Evolutionary conservation across 1,140 invertebrate genomes (phyloP), one percentile per base, ranked within the genome.

Genomic region (Sogatella furcifera): DNA sequence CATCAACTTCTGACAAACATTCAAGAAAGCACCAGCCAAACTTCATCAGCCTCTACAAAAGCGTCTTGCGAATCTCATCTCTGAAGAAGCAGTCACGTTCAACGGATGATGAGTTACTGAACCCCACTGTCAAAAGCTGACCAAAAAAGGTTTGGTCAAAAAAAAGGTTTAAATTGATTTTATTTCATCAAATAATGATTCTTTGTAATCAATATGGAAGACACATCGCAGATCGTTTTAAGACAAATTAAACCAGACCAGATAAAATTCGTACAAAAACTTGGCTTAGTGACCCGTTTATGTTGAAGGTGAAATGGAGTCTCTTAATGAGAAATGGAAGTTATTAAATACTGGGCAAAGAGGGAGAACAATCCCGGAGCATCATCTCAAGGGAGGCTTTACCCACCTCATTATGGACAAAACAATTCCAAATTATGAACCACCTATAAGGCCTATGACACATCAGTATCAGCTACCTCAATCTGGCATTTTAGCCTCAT

Each of bases 301-400:
- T 42, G 62, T 63, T 55, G 49, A 63, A 46, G 59, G 43, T 24
- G 52, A 63, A 15, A 55, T 63, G 59, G 59, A 55, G 14, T 55
- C 58, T n/a, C 34, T 63, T 11, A 61, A 42, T 13, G 31, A 15
- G 34, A 38, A 38, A 38, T 11, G 34, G 9, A 9, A 38, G 34
- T 13, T 38, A 38, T 13, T 11, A 38, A 13, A 38, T 38, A 13
- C 24, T 28, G 24, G 24, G 24, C 24, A 28, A 28, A 28, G 24
- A n/a, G n/a, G n/a, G n/a, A 28, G 24, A 28, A 28, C 24, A 28
- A 28, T 28, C 24, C 24, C 6, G 24, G 24, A n/a, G 24, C 24
- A 28, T 28, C 24, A n/a, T 28, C 24, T 28, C 6, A 2, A 28
- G 6, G 24, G 6, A 28, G 24, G 24, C 24, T n/a, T n/a, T 28